These are phyloP conservation scores for Perccottus glenii DNA, from an alignment of 2,113 vertebrate genomes.

Conservation along the genomic window DNA sequence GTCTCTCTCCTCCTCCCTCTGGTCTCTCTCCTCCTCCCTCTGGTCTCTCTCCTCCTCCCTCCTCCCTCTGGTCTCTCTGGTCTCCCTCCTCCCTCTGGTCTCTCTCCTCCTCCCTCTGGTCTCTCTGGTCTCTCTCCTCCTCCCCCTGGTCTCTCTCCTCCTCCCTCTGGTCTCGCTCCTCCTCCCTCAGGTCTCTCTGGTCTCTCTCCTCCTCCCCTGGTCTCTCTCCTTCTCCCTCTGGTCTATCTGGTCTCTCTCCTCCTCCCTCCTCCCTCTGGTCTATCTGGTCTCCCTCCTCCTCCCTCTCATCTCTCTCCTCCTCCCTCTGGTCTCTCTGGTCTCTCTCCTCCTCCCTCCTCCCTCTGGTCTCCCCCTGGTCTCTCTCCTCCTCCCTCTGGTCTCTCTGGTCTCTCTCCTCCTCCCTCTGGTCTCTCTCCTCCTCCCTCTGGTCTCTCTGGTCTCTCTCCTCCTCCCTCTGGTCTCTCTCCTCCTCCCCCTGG, in stretches of 20 bases:
- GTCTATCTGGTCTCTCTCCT: not conserved
- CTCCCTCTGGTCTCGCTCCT: not conserved
- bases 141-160: not conserved
- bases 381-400: no score
- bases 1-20: no score
- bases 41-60: not conserved
- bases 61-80: not conserved
- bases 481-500: no score
- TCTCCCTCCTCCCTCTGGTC: constrained; percentile 17
- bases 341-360: no score
- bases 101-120: not conserved
- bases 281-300: constrained; percentile 2
- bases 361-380: no score
- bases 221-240: constrained; percentile 15
- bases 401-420: no score
- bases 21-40: no score
- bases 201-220: not conserved
- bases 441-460: no score
- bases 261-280: not conserved
- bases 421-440: no score
- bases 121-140: not conserved
- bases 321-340: constrained; percentile 5
- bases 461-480: no score
- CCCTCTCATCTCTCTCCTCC: constrained; percentile 22
- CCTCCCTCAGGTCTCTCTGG: not conserved